Percentiles rank a stretch among this genome's conserved stretches.
phyloP scores from a whole-genome alignment of 1,140 invertebrate genomes.

The Babylonia areolata region DNA sequence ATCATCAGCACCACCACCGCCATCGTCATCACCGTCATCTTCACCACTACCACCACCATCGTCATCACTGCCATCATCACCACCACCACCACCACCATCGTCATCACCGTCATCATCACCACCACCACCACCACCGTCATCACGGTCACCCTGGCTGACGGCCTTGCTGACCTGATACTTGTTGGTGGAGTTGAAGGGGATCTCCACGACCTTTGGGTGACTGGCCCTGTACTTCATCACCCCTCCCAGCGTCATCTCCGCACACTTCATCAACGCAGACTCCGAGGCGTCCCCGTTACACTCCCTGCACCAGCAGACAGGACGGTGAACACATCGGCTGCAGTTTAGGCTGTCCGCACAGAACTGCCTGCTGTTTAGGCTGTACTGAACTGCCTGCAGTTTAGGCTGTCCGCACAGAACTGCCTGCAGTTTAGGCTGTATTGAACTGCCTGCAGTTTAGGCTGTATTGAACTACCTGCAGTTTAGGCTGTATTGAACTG shows the following conservation, averaged over 20 bases:
- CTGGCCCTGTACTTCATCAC: slow-evolving; percentile 90
- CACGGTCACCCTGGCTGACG: too few relatives aligned
- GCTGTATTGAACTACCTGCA: too few relatives aligned
- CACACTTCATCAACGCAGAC: slow-evolving; percentile 96
- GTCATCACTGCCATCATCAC: slow-evolving; percentile 28
- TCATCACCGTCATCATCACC: slow-evolving; percentile 42
- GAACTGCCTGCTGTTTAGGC: too few relatives aligned
- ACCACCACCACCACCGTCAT: not conserved
- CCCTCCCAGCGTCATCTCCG: slow-evolving; percentile 95
- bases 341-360: too few relatives aligned
- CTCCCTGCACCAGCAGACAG: too few relatives aligned
- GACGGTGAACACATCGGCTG: too few relatives aligned
- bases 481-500: too few relatives aligned
- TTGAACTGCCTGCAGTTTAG: too few relatives aligned
- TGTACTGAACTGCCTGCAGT: too few relatives aligned
- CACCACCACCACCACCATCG: slow-evolving; percentile 34
- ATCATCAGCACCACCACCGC: slow-evolving; percentile 30
- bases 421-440: too few relatives aligned
- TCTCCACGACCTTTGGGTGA: slow-evolving; percentile 97
- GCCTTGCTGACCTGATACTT: slow-evolving; percentile 87
- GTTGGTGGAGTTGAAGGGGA: slow-evolving; percentile 99
- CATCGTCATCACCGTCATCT: slow-evolving; percentile 29
- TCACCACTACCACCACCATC: too few relatives aligned
- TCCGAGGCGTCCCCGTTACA: slow-evolving; percentile 93
- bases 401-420: too few relatives aligned